Evolutionary conservation across 2,888 invertebrate species (phyloP).

Genomic region (Caenorhabditis sp.): DNA sequence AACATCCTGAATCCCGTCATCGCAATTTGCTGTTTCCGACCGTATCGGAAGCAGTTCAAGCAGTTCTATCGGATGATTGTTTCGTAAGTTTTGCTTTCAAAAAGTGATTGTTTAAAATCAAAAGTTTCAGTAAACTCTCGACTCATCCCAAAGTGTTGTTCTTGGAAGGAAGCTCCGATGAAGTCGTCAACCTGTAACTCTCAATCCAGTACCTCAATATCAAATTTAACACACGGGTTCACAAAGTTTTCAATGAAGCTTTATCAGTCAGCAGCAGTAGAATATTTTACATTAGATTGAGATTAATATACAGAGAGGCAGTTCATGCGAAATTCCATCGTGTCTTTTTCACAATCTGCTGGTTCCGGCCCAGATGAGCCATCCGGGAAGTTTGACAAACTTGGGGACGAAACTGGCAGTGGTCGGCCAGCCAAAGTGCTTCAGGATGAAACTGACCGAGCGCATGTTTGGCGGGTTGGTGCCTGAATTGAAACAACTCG

Average conservation of each 20-base stretch:
- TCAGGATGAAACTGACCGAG: constrained; percentile 62
- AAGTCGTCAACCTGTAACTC: constrained; percentile 49
- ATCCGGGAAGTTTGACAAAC: constrained; percentile 74
- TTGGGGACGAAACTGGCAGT: constrained; percentile 68
- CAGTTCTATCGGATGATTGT: constrained; percentile 36
- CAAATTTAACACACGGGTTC: too few species aligned
- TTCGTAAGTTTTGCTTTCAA: constrained; percentile 33
- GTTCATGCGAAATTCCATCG: neutral
- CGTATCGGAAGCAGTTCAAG: constrained; percentile 46
- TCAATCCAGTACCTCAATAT: neutral
- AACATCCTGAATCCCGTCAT: constrained; percentile 57
- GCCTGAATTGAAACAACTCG: constrained; percentile 46
- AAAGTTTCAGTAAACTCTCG: constrained; percentile 52
- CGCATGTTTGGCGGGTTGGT: constrained; percentile 70
- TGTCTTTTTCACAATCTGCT: constrained; percentile 56
- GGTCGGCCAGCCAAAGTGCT: constrained; percentile 63
- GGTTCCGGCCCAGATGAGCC: constrained; percentile 67
- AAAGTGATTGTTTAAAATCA: neutral
- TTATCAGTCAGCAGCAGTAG: neutral
- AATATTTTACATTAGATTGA: too few species aligned
- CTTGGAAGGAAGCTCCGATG: constrained; percentile 48
- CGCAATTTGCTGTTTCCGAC: constrained; percentile 49
- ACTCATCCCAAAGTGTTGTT: constrained; percentile 52
- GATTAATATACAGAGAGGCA: neutral
- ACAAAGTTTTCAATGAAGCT: neutral